A percentile compares a stretch with the other conserved stretches of the same genome.
phyloP scores from a whole-genome alignment of 2,888 invertebrate genomes.

The Lithophane socia region DNA sequence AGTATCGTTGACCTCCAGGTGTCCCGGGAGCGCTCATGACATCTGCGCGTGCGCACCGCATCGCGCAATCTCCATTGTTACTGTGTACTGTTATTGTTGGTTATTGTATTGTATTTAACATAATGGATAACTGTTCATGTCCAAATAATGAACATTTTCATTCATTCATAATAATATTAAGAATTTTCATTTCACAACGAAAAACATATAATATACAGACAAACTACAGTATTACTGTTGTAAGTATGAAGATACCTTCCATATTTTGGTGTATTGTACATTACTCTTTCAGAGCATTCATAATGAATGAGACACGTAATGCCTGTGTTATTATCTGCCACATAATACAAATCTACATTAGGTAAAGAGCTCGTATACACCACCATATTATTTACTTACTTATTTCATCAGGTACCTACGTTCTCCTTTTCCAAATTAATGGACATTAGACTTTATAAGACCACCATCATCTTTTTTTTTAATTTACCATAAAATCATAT shows the following conservation, averaged over 20 bases:
- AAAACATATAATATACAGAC: neutral
- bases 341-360: slow-evolving; percentile 44
- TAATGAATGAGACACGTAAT: slow-evolving; percentile 6
- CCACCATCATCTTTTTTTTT: neutral
- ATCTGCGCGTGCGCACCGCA: slow-evolving; percentile 69
- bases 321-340: slow-evolving; percentile 6
- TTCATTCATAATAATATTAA: slow-evolving; percentile 18
- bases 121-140: slow-evolving; percentile 65
- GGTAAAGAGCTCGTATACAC: neutral
- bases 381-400: neutral
- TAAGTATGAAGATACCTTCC: neutral
- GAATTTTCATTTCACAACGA: neutral
- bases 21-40: slow-evolving; percentile 62
- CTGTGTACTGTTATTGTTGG: slow-evolving; percentile 70
- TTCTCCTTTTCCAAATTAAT: neutral
- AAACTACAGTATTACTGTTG: neutral
- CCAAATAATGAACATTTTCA: slow-evolving; percentile 36
- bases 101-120: slow-evolving; percentile 61
- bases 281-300: slow-evolving; percentile 1
- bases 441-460: neutral
- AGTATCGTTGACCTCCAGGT: slow-evolving; percentile 71
- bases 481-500: neutral
- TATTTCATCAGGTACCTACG: too few species aligned
- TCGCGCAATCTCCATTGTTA: slow-evolving; percentile 71
- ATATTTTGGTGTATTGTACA: slow-evolving; percentile 2